Evolutionary conservation across 2,113 vertebrate species (phyloP), one percentile per base, ranked within the genome.

Genomic region (Chiloscyllium plagiosum): DNA sequence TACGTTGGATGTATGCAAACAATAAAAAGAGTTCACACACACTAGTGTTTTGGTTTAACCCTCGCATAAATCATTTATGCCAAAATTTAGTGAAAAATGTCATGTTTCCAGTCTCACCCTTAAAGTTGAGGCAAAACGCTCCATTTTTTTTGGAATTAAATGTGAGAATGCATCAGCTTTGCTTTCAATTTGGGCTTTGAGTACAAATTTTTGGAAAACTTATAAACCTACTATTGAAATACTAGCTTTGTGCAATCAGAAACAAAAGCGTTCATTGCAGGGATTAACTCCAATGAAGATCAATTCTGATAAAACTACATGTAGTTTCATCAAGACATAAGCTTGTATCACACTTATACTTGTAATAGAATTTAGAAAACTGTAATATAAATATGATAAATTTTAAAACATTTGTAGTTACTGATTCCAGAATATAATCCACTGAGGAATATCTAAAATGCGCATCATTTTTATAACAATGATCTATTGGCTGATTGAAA

Each of bases 361-460:
- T 90, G 87, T 66, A 68, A 66, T 19, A 24, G 61, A 22, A 93
- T 42, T 68, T 93, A 47, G 66, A 87, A 26, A 52, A 69, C 29
- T 61, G 65, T 65, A 90, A 76, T 33, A 92, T 92, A n/a, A 92
- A 93, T 93, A 65, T 68, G 15, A 19, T 37, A 65, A 37, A 61
- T 93, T 95, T 72, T n/a, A 10, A 95, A 70, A 95, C 37, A 42
- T 47, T 47, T 95, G 65, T 70, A 95, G 68, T 95, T 42, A 95
- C 47, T 50, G 37, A 95, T 95, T 95, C 42, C 93, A 95, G 89
- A 95, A 70, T 50, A 70, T 61, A 95, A 95, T 70, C 42, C 93
- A 95, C 10, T 29, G 13, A 72, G 93, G 93, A 95, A 72, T 72
- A 95, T 12, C 37, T 95, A 24, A 95, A 72, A 72, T 95, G 68